A percentile compares a stretch with the other conserved stretches of the same genome.
Conservation (phyloP, 2,113 vertebrate genomes). For the Podiceps cristatus region DNA sequence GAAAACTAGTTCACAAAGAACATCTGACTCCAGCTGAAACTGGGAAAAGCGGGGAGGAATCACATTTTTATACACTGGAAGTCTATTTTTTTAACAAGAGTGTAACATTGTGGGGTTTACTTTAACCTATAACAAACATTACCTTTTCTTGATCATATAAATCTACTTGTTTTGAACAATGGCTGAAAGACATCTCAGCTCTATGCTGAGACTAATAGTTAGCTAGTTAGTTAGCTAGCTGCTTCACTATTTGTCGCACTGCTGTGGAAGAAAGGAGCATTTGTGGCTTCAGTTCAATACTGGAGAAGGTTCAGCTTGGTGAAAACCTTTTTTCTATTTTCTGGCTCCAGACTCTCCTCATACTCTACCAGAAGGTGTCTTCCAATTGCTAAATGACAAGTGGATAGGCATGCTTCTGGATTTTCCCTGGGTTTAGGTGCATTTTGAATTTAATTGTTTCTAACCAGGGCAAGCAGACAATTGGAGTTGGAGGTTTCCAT, state of each 20-base stretch:
- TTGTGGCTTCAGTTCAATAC: neutral
- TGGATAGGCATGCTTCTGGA: neutral
- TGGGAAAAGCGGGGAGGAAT: neutral
- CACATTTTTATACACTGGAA: rapidly evolving
- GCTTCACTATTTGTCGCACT: neutral
- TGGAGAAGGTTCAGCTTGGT: neutral
- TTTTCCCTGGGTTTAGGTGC: neutral
- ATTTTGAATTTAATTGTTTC: neutral
- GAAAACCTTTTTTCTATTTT: neutral
- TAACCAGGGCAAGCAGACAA: neutral
- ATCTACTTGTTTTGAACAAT: neutral
- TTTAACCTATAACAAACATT: neutral
- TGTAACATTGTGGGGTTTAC: neutral
- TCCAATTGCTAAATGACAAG: neutral
- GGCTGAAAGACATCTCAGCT: neutral
- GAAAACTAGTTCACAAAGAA: neutral
- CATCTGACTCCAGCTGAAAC: neutral
- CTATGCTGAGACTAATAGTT: neutral
- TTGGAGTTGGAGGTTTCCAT: neutral
- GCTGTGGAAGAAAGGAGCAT: neutral
- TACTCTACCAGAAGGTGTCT: neutral
- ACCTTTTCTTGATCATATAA: neutral
- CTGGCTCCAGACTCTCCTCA: neutral
- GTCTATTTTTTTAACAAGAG: neutral
- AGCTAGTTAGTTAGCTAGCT: neutral